A percentile compares a stretch with the other conserved stretches of the same genome.
Evolutionary conservation across 2,888 invertebrate species (phyloP).

Genomic region (Vesta saturnalis): DNA sequence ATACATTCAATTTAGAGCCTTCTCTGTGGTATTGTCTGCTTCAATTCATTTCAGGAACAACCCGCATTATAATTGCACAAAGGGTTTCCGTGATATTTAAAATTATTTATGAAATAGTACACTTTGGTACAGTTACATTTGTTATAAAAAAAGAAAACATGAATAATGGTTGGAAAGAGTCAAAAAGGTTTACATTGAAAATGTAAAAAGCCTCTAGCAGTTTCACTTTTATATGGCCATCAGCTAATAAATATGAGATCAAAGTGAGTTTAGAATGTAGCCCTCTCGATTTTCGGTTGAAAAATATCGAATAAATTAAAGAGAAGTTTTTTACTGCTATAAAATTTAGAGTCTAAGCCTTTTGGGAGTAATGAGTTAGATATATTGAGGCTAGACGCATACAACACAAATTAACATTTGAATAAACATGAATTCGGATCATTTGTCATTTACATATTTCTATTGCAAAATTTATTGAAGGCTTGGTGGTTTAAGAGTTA

Average conservation of each 20-base stretch:
- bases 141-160: too few species aligned
- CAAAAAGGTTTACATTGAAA: too few species aligned
- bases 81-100: background rate
- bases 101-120: too few species aligned
- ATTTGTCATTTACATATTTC: constrained; percentile 6
- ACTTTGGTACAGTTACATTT: too few species aligned
- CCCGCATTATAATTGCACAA: background rate
- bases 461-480: background rate
- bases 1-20: background rate
- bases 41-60: background rate
- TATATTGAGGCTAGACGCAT: background rate
- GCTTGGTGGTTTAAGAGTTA: background rate
- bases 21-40: background rate
- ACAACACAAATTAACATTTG: constrained; percentile 10
- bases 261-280: background rate
- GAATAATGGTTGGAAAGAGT: too few species aligned
- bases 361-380: constrained; percentile 7
- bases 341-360: background rate
- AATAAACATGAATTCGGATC: constrained; percentile 9
- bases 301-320: background rate
- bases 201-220: too few species aligned
- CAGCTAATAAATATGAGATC: background rate
- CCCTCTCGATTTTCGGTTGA: background rate
- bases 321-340: background rate
- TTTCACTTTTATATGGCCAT: background rate